A percentile compares a stretch with the other conserved stretches of the same genome.
Evolutionary conservation across 2,797 vertebrate genomes (phyloP).

Genomic region (Hypotaenidia okinawae): DNA sequence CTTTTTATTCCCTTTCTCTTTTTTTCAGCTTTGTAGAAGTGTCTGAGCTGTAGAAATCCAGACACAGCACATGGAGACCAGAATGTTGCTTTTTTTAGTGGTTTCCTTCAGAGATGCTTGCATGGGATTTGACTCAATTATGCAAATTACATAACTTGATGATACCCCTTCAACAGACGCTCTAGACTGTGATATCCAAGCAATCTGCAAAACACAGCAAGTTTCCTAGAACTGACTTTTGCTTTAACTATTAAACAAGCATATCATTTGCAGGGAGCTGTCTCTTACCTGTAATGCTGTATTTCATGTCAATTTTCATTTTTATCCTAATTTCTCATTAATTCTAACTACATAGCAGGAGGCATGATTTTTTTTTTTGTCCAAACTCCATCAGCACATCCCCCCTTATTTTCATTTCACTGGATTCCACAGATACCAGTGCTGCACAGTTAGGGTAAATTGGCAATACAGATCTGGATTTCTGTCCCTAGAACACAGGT

Average conservation of each 20-base stretch:
- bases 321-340: background rate
- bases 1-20: background rate
- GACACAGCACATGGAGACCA: conserved; percentile 38
- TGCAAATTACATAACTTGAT: conserved; percentile 63
- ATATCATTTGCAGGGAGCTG: background rate
- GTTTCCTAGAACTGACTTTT: conserved; percentile 16
- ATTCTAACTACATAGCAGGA: background rate
- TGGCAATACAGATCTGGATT: background rate
- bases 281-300: fast-evolving
- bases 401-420: background rate
- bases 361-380: background rate
- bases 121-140: conserved; percentile 64
- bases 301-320: background rate
- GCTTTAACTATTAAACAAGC: conserved; percentile 34
- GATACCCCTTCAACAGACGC: conserved; percentile 51
- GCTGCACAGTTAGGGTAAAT: background rate
- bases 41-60: conserved; percentile 41
- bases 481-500: background rate
- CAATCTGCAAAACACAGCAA: conserved; percentile 51
- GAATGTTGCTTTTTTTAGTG: conserved; percentile 54
- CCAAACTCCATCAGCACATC: background rate
- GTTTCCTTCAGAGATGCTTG: conserved; percentile 57
- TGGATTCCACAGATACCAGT: background rate
- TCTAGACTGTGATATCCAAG: conserved; percentile 41
- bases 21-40: background rate